Evolutionary conservation across 1,140 invertebrate species (phyloP).

Genomic region (Drosophila lacertosa): DNA sequence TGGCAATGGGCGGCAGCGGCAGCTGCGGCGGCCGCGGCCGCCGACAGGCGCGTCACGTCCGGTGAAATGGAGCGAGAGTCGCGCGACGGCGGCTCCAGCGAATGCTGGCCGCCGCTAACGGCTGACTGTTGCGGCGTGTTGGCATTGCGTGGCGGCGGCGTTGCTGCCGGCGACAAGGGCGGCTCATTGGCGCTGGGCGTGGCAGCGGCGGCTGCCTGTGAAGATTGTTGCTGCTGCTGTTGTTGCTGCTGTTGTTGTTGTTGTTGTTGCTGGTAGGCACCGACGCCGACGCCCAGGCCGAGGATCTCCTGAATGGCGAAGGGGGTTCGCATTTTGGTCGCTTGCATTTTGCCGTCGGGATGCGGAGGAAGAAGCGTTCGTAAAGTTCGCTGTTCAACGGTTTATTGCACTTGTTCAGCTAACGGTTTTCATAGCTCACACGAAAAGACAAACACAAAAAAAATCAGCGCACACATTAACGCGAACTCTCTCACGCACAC

Average conservation of each 20-base stretch:
- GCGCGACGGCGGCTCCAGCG: conserved; percentile 42
- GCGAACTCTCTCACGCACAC: conserved; percentile 1
- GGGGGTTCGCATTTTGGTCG: conserved; percentile 88
- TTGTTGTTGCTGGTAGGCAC: conserved; percentile 67
- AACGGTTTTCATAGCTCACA: conserved; percentile 32
- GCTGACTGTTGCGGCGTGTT: conserved; percentile 50
- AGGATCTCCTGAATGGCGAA: conserved; percentile 96
- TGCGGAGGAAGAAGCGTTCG: not conserved
- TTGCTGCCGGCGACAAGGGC: conserved; percentile 62
- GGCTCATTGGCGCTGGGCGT: conserved; percentile 64
- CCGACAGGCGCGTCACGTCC: conserved; percentile 73
- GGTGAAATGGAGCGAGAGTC: conserved; percentile 78
- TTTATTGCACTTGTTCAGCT: conserved; percentile 45
- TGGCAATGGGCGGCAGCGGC: conserved; percentile 81
- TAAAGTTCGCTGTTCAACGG: conserved; percentile 5
- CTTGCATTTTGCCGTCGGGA: conserved; percentile 80
- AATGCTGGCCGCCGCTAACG: conserved; percentile 39
- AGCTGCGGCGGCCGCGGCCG: conserved; percentile 74
- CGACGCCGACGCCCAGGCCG: conserved; percentile 88
- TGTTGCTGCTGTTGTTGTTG: conserved; percentile 55
- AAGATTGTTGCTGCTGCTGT: conserved; percentile 47
- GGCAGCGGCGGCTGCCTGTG: conserved; percentile 56
- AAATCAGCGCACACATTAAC: conserved; percentile 7
- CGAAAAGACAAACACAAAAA: conserved; percentile 16
- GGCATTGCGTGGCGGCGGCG: conserved; percentile 67